phyloP scores from a whole-genome alignment of 2,888 invertebrate genomes.

The Plutella xylostella region DNA sequence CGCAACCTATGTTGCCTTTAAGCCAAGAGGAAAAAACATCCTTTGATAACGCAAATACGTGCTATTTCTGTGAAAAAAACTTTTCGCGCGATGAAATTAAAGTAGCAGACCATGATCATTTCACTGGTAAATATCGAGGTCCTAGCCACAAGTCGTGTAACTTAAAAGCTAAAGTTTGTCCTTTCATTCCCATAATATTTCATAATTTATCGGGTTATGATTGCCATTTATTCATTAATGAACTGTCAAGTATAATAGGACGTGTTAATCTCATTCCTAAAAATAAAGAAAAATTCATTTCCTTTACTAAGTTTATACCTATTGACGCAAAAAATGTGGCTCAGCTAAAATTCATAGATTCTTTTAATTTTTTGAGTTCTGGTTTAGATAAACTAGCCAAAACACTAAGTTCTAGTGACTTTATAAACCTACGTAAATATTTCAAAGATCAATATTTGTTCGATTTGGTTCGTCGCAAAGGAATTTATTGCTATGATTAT shows the following conservation, averaged over 20 bases:
- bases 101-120: conserved; percentile 14
- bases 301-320: conserved; percentile 10
- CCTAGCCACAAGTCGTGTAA: conserved; percentile 18
- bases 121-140: conserved; percentile 15
- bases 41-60: neutral
- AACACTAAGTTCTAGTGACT: conserved; percentile 5
- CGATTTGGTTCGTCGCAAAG: conserved; percentile 8
- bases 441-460: conserved; percentile 6
- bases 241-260: conserved; percentile 3
- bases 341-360: conserved; percentile 7
- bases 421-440: conserved; percentile 5
- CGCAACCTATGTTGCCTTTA: neutral
- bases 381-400: conserved; percentile 11
- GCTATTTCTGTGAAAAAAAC: conserved; percentile 7
- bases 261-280: conserved; percentile 9
- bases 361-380: conserved; percentile 11
- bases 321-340: neutral
- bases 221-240: conserved; percentile 14
- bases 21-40: neutral
- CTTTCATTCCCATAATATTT: conserved; percentile 18
- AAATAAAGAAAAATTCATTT: conserved; percentile 12
- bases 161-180: conserved; percentile 13
- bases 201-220: conserved; percentile 22
- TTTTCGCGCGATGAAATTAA: neutral
- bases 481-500: conserved; percentile 14